Percentiles rank a stretch among this genome's conserved stretches.
Conservation (phyloP, 2,888 invertebrate genomes). For the Gasteruption jaculator region DNA sequence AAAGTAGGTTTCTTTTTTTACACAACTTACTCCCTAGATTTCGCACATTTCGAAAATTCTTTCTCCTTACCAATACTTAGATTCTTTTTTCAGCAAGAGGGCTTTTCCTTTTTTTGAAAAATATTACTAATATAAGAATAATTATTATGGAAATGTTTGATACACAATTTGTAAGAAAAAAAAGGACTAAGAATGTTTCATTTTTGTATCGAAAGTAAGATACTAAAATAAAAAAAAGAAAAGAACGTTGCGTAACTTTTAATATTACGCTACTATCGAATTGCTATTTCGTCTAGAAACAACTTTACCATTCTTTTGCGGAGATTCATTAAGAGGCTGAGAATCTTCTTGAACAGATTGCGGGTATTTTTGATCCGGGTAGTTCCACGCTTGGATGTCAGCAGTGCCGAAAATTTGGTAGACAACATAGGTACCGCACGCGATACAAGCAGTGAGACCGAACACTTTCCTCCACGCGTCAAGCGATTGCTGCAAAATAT, state of each 20-base stretch:
- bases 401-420: slow-evolving; percentile 67
- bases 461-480: slow-evolving; percentile 66
- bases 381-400: slow-evolving; percentile 59
- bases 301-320: slow-evolving; percentile 34
- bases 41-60: too few relatives aligned
- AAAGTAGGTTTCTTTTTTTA: too few relatives aligned
- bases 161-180: too few relatives aligned
- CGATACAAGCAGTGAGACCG: slow-evolving; percentile 59
- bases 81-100: too few relatives aligned
- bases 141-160: too few relatives aligned
- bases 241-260: slow-evolving; percentile 1
- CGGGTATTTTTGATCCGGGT: slow-evolving; percentile 48
- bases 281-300: slow-evolving; percentile 25
- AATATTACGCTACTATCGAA: slow-evolving; percentile 33
- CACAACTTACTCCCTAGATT: too few relatives aligned
- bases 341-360: slow-evolving; percentile 39
- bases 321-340: slow-evolving; percentile 42
- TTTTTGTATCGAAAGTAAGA: not conserved
- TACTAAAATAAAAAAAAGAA: not conserved
- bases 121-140: too few relatives aligned
- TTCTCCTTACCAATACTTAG: too few relatives aligned
- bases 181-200: slow-evolving; percentile 19
- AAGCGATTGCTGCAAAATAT: slow-evolving; percentile 44
- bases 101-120: too few relatives aligned
- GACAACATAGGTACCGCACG: slow-evolving; percentile 60